Conservation (phyloP, 1,140 invertebrate genomes). For the Polypedilum pembai region DNA sequence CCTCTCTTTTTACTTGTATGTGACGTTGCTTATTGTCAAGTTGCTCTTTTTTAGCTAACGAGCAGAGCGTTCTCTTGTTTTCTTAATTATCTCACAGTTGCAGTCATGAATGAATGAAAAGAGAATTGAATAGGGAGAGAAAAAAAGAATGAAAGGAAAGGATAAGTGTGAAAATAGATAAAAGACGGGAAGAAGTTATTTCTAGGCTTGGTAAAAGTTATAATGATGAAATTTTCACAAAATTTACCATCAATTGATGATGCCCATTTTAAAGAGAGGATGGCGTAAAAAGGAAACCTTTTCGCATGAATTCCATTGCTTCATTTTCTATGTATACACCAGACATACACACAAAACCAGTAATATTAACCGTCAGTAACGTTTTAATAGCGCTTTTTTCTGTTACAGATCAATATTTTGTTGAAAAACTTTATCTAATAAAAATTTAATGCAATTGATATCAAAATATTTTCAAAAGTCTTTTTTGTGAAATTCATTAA, state of each 20-base stretch:
- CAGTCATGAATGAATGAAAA: background rate
- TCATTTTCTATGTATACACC: background rate
- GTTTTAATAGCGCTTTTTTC: no score
- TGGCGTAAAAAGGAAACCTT: background rate
- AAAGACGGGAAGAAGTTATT: background rate
- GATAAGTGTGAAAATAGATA: background rate
- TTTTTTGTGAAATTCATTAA: no score
- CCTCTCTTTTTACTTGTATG: background rate
- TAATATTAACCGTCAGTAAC: no score
- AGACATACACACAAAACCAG: no score
- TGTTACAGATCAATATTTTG: no score
- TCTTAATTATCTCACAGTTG: constrained; percentile 13
- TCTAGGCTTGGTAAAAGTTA: background rate
- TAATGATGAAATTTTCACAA: background rate
- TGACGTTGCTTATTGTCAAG: background rate
- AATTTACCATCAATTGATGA: background rate
- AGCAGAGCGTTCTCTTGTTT: background rate
- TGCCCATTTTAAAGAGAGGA: background rate
- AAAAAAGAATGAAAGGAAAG: background rate
- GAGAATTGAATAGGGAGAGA: background rate
- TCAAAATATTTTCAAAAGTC: no score
- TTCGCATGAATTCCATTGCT: constrained; percentile 6
- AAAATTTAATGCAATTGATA: no score
- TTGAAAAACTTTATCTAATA: no score
- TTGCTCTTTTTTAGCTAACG: background rate